Evolutionary conservation across 2,797 vertebrate genomes (phyloP), one percentile per base, ranked within the genome.

Genomic region (Sitta carolinensis): DNA sequence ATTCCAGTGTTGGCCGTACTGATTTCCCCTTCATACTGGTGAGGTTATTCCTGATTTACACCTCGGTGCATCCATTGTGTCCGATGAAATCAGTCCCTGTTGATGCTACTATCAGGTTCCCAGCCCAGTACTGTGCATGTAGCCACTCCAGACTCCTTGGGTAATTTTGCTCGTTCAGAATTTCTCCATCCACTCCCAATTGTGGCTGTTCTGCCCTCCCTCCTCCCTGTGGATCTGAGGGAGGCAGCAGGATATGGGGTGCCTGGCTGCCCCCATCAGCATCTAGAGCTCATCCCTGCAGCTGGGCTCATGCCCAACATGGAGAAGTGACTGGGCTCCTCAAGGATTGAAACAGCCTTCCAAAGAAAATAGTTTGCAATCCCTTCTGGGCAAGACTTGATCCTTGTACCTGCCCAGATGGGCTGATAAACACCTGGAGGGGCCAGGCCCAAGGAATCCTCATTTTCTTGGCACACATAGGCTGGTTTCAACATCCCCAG

Each of bases 11-110:
- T 84, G 54, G 55, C 78, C 0, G 0, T 11, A 47, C 48, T 45
- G 67, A 84, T 73, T 64, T 88, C 80, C 51, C 36, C 36, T 47
- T 54, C 30, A 58, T 7, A 10, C 30, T 78, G 62, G n/a, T 34
- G 63, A 66, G 48, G 48, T 82, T 75, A 66, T 59, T 96, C 69
- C 91, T 75, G 77, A 66, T 81, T 82, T 87, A 84, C 74, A 91
- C 76, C 66, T 85, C 10, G 0, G 7, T 76, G 83, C 70, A 59
- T 61, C 85, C 77, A 79, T 77, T 90, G 79, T 79, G 32, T 30
- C 87, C 72, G 62, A 26, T 48, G 29, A 54, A 77, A 73, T 61
- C 84, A 29, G 83, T 34, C 25, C 62, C 68, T 13, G 1, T 19
- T 52, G 77, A 52, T 51, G 54, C 25, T 2, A 1, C 50, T 85